Percentiles rank a stretch among this genome's conserved stretches.
Evolutionary conservation across 1,140 invertebrate species (phyloP).

Genomic region (Probaryconus sp.): DNA sequence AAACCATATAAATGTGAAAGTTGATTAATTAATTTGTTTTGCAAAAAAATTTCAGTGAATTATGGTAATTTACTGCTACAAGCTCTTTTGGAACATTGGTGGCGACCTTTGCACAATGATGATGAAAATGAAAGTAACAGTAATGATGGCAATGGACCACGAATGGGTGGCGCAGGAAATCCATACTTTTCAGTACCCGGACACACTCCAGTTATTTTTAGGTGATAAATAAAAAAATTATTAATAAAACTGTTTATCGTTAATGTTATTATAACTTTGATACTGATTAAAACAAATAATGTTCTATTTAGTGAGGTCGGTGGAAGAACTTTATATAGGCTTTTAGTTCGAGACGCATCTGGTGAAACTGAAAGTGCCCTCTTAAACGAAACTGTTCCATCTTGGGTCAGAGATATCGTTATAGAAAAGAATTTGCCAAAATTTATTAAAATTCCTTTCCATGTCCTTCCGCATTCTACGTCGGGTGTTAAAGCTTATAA

Average conservation of each 20-base stretch:
- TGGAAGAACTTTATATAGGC: slow-evolving; percentile 93
- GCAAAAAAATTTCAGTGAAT: slow-evolving; percentile 85
- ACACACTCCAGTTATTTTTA: slow-evolving; percentile 98
- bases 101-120: slow-evolving; percentile 81
- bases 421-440: slow-evolving; percentile 96
- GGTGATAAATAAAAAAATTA: slow-evolving; percentile 79
- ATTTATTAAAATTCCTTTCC: slow-evolving; percentile 98
- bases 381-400: slow-evolving; percentile 95
- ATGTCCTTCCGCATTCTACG: slow-evolving; percentile 83
- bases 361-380: slow-evolving; percentile 97
- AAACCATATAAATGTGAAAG: slow-evolving; percentile 10
- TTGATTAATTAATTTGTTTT: slow-evolving; percentile 26
- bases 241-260: too few relatives aligned
- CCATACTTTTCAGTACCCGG: slow-evolving; percentile 94
- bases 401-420: slow-evolving; percentile 97
- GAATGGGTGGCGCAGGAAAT: slow-evolving; percentile 82
- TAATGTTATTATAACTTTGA: too few relatives aligned
- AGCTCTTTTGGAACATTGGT: slow-evolving; percentile 97
- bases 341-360: slow-evolving; percentile 94
- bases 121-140: slow-evolving; percentile 74
- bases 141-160: slow-evolving; percentile 72
- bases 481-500: slow-evolving; percentile 95
- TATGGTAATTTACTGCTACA: slow-evolving; percentile 96
- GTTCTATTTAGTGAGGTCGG: slow-evolving; percentile 95
- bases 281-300: too few relatives aligned